Evolutionary conservation across 1,140 invertebrate species (phyloP).

Genomic region (Dolichoris vasculosae): DNA sequence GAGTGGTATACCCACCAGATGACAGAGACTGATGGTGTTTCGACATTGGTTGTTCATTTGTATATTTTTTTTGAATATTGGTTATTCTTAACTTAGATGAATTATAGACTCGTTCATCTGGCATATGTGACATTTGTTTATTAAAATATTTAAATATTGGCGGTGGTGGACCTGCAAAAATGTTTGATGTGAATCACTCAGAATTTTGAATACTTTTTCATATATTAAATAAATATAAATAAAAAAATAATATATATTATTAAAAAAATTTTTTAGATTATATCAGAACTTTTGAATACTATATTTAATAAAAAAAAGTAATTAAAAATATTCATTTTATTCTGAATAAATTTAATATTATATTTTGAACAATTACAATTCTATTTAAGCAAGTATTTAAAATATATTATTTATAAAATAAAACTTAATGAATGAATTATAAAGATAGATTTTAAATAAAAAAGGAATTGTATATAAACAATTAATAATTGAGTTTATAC

Average conservation of each 20-base stretch:
- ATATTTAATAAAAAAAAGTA: background rate
- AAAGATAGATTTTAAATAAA: too few species aligned
- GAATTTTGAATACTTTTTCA: too few species aligned
- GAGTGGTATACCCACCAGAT: constrained; percentile 57
- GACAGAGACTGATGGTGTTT: constrained; percentile 52
- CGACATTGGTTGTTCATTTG: background rate
- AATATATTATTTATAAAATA: too few species aligned
- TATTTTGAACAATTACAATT: too few species aligned
- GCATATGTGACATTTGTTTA: background rate
- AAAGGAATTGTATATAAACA: too few species aligned
- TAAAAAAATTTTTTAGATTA: background rate
- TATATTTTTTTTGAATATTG: constrained; percentile 25
- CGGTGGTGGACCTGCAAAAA: constrained; percentile 23
- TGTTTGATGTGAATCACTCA: background rate
- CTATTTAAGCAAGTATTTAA: too few species aligned
- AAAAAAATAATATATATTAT: background rate
- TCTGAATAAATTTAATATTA: too few species aligned
- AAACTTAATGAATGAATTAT: too few species aligned
- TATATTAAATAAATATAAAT: background rate
- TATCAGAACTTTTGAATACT: background rate
- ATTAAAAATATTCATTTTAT: too few species aligned
- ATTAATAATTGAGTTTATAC: too few species aligned
- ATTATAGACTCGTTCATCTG: constrained; percentile 13
- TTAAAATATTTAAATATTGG: background rate
- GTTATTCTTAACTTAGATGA: constrained; percentile 23